These are phyloP conservation scores for Polydesmus complanatus DNA, from an alignment of 2,888 invertebrate species.

Conservation along the genomic window DNA sequence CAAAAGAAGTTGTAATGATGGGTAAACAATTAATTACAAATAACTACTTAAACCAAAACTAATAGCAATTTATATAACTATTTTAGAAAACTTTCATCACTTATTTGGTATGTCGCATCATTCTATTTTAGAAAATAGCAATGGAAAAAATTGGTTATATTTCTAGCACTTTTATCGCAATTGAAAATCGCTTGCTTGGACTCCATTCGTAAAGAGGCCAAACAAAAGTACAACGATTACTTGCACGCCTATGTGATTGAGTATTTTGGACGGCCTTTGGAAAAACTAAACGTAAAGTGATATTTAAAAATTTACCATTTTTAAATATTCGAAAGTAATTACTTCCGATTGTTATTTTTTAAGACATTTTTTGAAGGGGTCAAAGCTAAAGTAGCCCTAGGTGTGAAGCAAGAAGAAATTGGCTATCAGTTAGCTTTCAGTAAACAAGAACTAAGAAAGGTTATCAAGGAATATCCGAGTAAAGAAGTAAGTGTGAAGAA, in stretches of 20 bases:
- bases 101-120: conserved; percentile 44
- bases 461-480: conserved; percentile 85
- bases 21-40: conserved; percentile 36
- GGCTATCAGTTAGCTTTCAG: conserved; percentile 95
- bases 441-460: conserved; percentile 87
- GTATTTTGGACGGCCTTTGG: conserved; percentile 84
- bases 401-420: conserved; percentile 92
- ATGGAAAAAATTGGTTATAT: background rate
- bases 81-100: conserved; percentile 84
- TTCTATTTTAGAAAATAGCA: conserved; percentile 20
- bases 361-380: conserved; percentile 95
- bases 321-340: conserved; percentile 5
- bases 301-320: too few relatives aligned
- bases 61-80: too few relatives aligned
- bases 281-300: conserved; percentile 65
- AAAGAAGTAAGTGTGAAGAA: conserved; percentile 43
- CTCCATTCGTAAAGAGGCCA: conserved; percentile 72
- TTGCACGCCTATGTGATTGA: conserved; percentile 80
- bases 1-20: conserved; percentile 80
- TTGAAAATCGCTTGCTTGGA: conserved; percentile 83
- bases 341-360: too few relatives aligned
- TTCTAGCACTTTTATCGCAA: conserved; percentile 58
- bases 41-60: too few relatives aligned
- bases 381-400: conserved; percentile 77
- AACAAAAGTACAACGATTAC: conserved; percentile 76